phyloP scores from a whole-genome alignment of 2,113 vertebrate species.

The Sturnira hondurensis region DNA sequence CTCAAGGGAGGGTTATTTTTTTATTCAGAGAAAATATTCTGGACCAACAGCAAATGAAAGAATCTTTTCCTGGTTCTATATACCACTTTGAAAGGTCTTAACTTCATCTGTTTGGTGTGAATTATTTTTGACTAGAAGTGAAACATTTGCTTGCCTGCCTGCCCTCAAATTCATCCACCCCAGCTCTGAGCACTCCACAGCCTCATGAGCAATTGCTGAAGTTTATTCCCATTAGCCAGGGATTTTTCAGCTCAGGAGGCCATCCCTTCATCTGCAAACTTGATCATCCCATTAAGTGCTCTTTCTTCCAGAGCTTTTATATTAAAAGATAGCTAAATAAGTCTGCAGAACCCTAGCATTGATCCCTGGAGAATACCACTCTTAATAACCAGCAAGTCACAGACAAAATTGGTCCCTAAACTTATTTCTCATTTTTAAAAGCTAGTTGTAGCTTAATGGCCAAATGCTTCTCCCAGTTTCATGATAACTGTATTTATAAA shows the following conservation, averaged over 20 bases:
- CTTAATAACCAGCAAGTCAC: constrained; percentile 10
- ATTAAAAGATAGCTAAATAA: constrained; percentile 61
- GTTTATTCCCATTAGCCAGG: constrained; percentile 48
- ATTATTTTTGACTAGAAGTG: constrained; percentile 33
- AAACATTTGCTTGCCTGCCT: background rate
- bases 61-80: background rate
- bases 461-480: background rate
- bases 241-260: constrained; percentile 27
- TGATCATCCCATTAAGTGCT: constrained; percentile 64
- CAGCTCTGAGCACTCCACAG: background rate
- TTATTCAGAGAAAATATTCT: constrained; percentile 13
- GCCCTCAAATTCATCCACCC: background rate
- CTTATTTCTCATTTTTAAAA: constrained; percentile 44
- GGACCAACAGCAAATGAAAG: background rate
- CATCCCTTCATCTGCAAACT: constrained; percentile 56
- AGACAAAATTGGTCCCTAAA: background rate
- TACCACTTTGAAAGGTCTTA: constrained; percentile 8
- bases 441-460: background rate
- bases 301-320: constrained; percentile 57
- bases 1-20: constrained; percentile 6
- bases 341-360: background rate
- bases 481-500: background rate
- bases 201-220: background rate
- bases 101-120: constrained; percentile 42
- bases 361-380: constrained; percentile 30